These are phyloP conservation scores for Apotomis capreana DNA, from an alignment of 2,888 invertebrate genomes.

Conservation along the genomic window DNA sequence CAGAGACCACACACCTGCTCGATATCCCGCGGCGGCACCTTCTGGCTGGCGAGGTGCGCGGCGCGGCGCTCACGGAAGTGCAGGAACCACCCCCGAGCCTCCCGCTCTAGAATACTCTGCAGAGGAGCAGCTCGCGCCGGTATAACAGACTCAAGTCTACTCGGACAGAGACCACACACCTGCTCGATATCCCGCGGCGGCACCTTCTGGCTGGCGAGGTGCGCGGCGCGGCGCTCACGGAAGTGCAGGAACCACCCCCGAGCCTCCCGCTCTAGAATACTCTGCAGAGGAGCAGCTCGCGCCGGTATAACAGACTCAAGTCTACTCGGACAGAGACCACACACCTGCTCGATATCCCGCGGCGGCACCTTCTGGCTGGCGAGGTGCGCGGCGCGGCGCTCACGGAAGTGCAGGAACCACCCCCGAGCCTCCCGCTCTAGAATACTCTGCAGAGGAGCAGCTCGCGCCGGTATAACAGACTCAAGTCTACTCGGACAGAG, in stretches of 20 bases:
- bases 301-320: slow-evolving; percentile 90
- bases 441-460: slow-evolving; percentile 86
- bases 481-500: too few species aligned
- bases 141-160: slow-evolving; percentile 92
- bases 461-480: too few species aligned
- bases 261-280: slow-evolving; percentile 93
- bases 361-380: slow-evolving; percentile 93
- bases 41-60: slow-evolving; percentile 92
- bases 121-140: slow-evolving; percentile 91
- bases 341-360: slow-evolving; percentile 90
- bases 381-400: slow-evolving; percentile 92
- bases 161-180: slow-evolving; percentile 63
- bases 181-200: slow-evolving; percentile 94
- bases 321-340: slow-evolving; percentile 85
- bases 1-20: slow-evolving; percentile 85
- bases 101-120: slow-evolving; percentile 91
- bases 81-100: slow-evolving; percentile 96
- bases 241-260: slow-evolving; percentile 97
- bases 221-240: slow-evolving; percentile 93
- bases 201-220: slow-evolving; percentile 92
- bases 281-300: slow-evolving; percentile 90
- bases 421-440: slow-evolving; percentile 95
- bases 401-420: slow-evolving; percentile 96
- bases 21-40: slow-evolving; percentile 93
- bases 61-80: slow-evolving; percentile 95